These are phyloP conservation scores for Proales similis DNA, from an alignment of 1,140 invertebrate species.

Conservation along the genomic window DNA sequence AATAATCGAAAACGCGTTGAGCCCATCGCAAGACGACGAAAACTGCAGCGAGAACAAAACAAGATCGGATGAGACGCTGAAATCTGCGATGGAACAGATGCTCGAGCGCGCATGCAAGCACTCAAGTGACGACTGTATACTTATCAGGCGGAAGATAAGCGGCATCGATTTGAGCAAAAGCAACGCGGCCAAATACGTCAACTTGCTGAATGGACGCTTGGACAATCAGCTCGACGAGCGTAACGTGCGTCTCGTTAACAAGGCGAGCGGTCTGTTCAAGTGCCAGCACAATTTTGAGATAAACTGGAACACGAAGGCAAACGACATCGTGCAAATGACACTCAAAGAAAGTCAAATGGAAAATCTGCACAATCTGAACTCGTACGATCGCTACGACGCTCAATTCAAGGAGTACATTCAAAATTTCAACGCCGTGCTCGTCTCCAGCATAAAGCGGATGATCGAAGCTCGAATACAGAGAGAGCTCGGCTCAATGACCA, in stretches of 20 bases:
- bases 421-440: conserved; percentile 27
- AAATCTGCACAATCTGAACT: conserved; percentile 8
- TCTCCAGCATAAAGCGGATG: conserved; percentile 10
- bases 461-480: conserved; percentile 11
- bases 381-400: not conserved
- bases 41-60: no score
- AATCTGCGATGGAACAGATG: no score
- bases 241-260: no score
- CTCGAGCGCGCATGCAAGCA: no score
- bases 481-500: not conserved
- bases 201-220: conserved; percentile 1
- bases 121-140: no score
- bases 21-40: no score
- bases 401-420: conserved; percentile 26
- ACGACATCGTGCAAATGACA: conserved; percentile 15
- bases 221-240: no score
- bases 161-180: conserved; percentile 20
- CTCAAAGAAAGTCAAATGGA: conserved; percentile 7
- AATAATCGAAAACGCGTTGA: no score
- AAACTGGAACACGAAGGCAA: conserved; percentile 4
- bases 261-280: no score
- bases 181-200: conserved; percentile 21
- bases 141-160: not conserved
- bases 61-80: no score
- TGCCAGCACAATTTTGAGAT: conserved; percentile 22